phyloP scores from a whole-genome alignment of 2,797 vertebrate species.

The Lindbergichthys nudifrons region DNA sequence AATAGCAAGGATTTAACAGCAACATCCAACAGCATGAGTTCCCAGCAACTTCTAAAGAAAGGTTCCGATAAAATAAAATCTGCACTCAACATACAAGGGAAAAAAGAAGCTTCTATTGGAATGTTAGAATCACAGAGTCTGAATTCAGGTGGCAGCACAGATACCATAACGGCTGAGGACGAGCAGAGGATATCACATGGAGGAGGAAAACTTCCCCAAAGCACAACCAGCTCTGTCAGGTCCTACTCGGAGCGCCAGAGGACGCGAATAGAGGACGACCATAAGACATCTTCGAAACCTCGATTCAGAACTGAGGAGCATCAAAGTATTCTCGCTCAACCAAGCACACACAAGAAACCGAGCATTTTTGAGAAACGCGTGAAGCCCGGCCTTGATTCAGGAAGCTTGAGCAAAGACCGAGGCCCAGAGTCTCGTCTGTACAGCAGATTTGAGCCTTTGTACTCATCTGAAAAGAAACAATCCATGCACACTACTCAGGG shows the following conservation, averaged over 20 bases:
- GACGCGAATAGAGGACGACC: conserved; percentile 70
- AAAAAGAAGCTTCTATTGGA: conserved; percentile 84
- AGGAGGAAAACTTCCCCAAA: conserved; percentile 70
- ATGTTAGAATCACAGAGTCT: conserved; percentile 82
- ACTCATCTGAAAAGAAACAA: conserved; percentile 83
- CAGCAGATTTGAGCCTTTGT: conserved; percentile 91
- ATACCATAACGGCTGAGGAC: conserved; percentile 88
- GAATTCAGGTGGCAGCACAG: conserved; percentile 87
- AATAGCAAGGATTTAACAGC: conserved; percentile 72
- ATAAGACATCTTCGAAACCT: conserved; percentile 86
- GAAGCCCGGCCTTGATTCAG: conserved; percentile 51
- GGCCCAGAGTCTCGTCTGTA: conserved; percentile 83
- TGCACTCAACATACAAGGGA: conserved; percentile 90
- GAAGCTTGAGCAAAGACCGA: conserved; percentile 72
- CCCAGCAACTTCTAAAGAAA: conserved; percentile 89
- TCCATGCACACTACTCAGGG: not conserved
- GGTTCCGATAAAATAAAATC: conserved; percentile 91
- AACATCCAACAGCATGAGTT: conserved; percentile 75
- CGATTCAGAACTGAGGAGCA: conserved; percentile 90
- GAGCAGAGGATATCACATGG: conserved; percentile 76
- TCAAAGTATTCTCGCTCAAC: conserved; percentile 68
- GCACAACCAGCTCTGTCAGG: conserved; percentile 76
- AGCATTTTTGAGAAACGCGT: conserved; percentile 19
- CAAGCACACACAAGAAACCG: conserved; percentile 46
- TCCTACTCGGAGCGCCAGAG: conserved; percentile 80